Evolutionary conservation across 2,797 vertebrate genomes (phyloP).

Genomic region (Pteropus rufus): DNA sequence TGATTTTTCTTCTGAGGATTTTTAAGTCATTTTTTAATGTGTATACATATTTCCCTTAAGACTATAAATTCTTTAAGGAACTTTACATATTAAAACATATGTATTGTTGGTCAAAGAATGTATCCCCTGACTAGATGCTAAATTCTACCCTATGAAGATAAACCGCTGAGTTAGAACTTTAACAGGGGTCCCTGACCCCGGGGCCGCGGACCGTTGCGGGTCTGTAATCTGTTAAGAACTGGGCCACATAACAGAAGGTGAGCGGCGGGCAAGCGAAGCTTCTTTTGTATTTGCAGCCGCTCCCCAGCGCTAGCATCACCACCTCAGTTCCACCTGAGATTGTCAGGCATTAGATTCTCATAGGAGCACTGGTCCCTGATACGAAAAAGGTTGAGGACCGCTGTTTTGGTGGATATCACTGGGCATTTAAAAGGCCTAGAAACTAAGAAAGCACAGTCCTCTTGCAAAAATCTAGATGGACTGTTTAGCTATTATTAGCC

Average conservation of each 20-base stretch:
- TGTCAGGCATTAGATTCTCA: no score
- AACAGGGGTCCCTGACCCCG: no score
- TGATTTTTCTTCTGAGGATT: neutral
- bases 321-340: no score
- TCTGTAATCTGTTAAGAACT: no score
- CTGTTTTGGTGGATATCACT: neutral
- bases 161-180: neutral
- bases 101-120: neutral
- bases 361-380: no score
- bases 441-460: neutral
- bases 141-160: neutral
- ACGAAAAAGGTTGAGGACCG: no score
- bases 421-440: neutral
- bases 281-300: no score
- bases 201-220: no score
- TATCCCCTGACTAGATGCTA: neutral
- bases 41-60: neutral
- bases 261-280: no score
- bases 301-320: no score
- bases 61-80: slow-evolving; percentile 8
- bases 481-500: neutral
- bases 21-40: slow-evolving; percentile 15
- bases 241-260: no score
- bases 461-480: neutral
- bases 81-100: neutral